phyloP scores from a whole-genome alignment of 92 coral and sea anemone species.

The Epizoanthus rinbou region DNA sequence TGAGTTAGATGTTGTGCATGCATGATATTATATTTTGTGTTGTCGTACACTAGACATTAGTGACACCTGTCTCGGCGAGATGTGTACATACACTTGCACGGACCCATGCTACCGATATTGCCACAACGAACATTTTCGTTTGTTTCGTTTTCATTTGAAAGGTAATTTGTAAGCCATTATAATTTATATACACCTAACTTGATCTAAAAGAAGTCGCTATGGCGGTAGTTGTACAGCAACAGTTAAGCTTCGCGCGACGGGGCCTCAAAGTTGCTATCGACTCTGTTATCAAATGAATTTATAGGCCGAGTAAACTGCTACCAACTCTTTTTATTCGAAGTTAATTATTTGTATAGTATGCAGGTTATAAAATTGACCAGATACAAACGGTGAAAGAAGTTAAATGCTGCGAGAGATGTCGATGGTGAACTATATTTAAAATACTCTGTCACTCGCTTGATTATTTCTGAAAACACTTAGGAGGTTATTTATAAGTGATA shows the following conservation, averaged over 20 bases:
- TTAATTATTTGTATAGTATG: background rate
- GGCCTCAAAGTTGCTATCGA: conserved; percentile 9
- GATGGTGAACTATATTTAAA: no score
- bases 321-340: background rate
- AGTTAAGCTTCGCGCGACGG: conserved; percentile 4
- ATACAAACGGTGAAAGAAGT: no score
- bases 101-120: background rate
- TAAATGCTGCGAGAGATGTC: no score
- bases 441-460: no score
- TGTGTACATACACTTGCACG: background rate
- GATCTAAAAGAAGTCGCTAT: conserved; percentile 7
- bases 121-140: background rate
- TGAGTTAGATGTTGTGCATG: conserved; percentile 53
- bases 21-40: conserved; percentile 21
- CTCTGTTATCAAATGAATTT: no score
- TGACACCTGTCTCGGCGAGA: conserved; percentile 47
- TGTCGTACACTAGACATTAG: conserved; percentile 38
- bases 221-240: background rate
- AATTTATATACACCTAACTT: background rate
- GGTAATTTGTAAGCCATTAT: background rate
- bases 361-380: no score
- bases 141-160: conserved; percentile 13
- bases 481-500: no score
- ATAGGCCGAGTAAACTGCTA: background rate
- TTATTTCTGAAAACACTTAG: no score